phyloP scores from a whole-genome alignment of 2,888 invertebrate genomes.

The Alcis repandata region DNA sequence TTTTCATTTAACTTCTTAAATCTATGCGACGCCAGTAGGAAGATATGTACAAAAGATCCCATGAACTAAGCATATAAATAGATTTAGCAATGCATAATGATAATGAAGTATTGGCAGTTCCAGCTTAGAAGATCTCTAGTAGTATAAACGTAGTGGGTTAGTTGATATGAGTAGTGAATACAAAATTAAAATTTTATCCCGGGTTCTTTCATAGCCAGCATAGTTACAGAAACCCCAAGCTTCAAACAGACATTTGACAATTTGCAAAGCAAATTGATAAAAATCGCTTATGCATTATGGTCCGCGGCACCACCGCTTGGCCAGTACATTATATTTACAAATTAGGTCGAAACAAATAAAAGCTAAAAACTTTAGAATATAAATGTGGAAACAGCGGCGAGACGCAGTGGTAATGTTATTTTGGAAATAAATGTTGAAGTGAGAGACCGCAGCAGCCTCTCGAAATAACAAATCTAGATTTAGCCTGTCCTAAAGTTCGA shows the following conservation, averaged over 20 bases:
- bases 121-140: too few species aligned
- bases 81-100: too few species aligned
- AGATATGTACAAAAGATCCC: too few species aligned
- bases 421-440: slow-evolving; percentile 3
- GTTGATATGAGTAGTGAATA: slow-evolving; percentile 65
- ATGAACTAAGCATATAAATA: too few species aligned
- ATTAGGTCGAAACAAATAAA: slow-evolving; percentile 58
- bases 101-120: too few species aligned
- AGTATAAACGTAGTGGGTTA: slow-evolving; percentile 79
- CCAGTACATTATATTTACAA: slow-evolving; percentile 69
- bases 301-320: slow-evolving; percentile 37
- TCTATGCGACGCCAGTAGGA: too few species aligned
- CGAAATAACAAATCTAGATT: background rate
- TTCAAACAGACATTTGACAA: slow-evolving; percentile 65
- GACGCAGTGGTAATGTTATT: slow-evolving; percentile 41
- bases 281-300: slow-evolving; percentile 74
- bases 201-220: slow-evolving; percentile 50
- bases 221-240: slow-evolving; percentile 49
- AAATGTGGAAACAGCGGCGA: slow-evolving; percentile 47
- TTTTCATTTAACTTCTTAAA: too few species aligned
- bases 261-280: slow-evolving; percentile 72
- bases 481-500: background rate
- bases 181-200: slow-evolving; percentile 39
- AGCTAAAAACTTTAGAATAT: slow-evolving; percentile 50
- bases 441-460: background rate